These are phyloP conservation scores for Lucilia sericata DNA, from an alignment of 1,140 invertebrate genomes.

Conservation along the genomic window DNA sequence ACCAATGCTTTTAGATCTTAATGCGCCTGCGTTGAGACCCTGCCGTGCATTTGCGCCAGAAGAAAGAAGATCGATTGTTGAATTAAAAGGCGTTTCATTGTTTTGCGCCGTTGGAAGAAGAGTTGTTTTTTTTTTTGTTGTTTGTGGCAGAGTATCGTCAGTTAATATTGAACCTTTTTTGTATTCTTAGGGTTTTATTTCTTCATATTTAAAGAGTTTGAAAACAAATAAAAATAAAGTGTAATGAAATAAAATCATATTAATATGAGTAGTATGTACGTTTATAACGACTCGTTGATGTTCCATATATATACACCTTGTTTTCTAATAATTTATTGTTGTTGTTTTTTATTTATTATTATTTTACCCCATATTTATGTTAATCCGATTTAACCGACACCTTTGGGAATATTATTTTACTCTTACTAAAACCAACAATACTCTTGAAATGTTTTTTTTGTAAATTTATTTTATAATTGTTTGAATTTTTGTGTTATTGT, in stretches of 20 bases:
- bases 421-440: neutral
- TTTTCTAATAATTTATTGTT: slow-evolving; percentile 13
- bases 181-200: neutral
- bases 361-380: slow-evolving; percentile 30
- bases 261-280: neutral
- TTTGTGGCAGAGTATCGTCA: neutral
- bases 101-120: slow-evolving; percentile 8
- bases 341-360: slow-evolving; percentile 10
- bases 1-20: slow-evolving; percentile 20
- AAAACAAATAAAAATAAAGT: neutral
- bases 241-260: neutral
- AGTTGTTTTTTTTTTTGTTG: neutral
- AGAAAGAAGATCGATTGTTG: slow-evolving; percentile 4
- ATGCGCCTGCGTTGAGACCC: slow-evolving; percentile 28
- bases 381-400: slow-evolving; percentile 36
- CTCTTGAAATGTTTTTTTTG: neutral
- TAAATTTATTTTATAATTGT: neutral
- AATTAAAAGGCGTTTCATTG: slow-evolving; percentile 6
- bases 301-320: slow-evolving; percentile 19
- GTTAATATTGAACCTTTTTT: neutral
- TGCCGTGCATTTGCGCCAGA: slow-evolving; percentile 36
- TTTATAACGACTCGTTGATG: neutral
- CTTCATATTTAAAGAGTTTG: neutral
- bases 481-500: neutral
- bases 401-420: slow-evolving; percentile 21